Percentiles rank a stretch among this genome's conserved stretches.
Conservation (phyloP, 64 coral and sea anemone species). For the Pocillopora damicornis region DNA sequence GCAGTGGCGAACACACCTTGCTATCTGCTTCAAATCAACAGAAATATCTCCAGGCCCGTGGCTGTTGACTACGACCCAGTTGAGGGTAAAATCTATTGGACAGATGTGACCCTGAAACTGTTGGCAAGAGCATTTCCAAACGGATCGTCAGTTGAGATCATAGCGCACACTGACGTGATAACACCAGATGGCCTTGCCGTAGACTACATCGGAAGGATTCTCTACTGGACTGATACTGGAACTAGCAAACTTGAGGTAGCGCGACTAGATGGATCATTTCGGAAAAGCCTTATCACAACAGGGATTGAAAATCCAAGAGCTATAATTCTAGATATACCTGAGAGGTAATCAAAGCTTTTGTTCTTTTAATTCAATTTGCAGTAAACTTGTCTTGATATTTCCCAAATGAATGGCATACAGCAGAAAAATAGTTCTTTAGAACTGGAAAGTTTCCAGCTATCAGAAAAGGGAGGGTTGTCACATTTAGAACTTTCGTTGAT, state of each 20-base stretch:
- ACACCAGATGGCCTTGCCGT: conserved; percentile 63
- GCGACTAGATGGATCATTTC: conserved; percentile 51
- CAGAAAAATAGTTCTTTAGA: too few species aligned
- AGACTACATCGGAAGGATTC: conserved; percentile 48
- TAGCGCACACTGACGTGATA: conserved; percentile 21
- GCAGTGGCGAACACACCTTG: conserved; percentile 33
- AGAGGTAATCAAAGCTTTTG: conserved; percentile 42
- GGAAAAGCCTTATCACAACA: conserved; percentile 32
- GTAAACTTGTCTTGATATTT: too few species aligned
- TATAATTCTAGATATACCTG: conserved; percentile 39
- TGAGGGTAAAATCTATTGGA: conserved; percentile 64
- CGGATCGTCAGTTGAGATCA: conserved; percentile 41
- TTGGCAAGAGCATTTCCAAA: conserved; percentile 46
- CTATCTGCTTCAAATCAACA: conserved; percentile 18
- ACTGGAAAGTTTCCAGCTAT: too few species aligned
- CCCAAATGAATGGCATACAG: too few species aligned
- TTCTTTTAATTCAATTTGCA: too few species aligned
- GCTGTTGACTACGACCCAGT: conserved; percentile 64
- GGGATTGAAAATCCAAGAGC: conserved; percentile 56
- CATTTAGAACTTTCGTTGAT: too few species aligned
- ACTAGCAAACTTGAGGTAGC: conserved; percentile 66
- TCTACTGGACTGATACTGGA: conserved; percentile 67
- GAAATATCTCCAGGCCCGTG: conserved; percentile 35
- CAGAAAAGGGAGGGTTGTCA: too few species aligned
- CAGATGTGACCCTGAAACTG: conserved; percentile 41